These are phyloP conservation scores for Condylostylus longicornis DNA, from an alignment of 1,140 invertebrate genomes.

Conservation along the genomic window DNA sequence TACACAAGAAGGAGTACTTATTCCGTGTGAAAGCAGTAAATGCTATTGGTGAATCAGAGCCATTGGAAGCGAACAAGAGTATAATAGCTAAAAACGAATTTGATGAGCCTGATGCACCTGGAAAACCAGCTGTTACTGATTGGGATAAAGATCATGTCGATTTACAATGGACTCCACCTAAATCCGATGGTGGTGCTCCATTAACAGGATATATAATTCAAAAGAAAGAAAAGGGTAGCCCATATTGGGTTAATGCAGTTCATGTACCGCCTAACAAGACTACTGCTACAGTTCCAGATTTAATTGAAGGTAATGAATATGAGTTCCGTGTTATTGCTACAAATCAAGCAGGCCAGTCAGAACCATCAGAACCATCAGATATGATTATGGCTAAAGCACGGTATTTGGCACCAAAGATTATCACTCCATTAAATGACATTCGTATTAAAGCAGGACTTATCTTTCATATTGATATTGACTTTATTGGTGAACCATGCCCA, in stretches of 20 bases:
- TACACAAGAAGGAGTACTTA: conserved; percentile 85
- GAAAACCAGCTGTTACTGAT: conserved; percentile 73
- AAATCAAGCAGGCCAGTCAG: conserved; percentile 89
- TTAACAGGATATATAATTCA: conserved; percentile 88
- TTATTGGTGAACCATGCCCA: conserved; percentile 74
- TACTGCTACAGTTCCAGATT: conserved; percentile 65
- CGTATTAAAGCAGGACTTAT: conserved; percentile 84
- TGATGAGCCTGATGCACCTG: conserved; percentile 82
- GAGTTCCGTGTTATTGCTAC: conserved; percentile 91
- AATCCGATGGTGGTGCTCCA: conserved; percentile 77
- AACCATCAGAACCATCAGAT: conserved; percentile 86
- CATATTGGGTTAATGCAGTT: conserved; percentile 78
- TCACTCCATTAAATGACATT: conserved; percentile 73
- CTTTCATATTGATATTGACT: conserved; percentile 82
- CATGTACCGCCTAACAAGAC: conserved; percentile 68
- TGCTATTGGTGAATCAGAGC: conserved; percentile 85
- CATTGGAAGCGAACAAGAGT: conserved; percentile 65
- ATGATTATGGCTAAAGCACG: conserved; percentile 73
- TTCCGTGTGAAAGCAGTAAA: conserved; percentile 89
- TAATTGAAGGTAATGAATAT: conserved; percentile 88
- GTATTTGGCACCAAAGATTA: conserved; percentile 80
- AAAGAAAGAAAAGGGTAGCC: conserved; percentile 91
- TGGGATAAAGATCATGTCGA: conserved; percentile 91
- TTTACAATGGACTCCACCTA: conserved; percentile 73
- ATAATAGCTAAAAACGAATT: conserved; percentile 91